Base-by-base conservation (phyloP, 2,797 vertebrate species). In the Galagoides demidoff region DNA sequence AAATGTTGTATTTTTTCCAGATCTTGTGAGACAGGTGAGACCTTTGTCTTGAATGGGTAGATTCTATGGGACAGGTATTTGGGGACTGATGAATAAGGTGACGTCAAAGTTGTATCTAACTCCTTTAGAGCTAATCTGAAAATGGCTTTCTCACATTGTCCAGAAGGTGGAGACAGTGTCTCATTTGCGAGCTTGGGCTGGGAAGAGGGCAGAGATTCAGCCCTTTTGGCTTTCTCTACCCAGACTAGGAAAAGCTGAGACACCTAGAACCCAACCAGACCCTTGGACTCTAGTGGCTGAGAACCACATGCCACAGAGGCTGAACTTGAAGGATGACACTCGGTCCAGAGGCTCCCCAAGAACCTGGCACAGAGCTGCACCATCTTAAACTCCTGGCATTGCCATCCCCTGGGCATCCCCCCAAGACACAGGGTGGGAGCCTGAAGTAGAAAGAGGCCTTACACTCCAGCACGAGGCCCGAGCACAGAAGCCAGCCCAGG, bases 391-490 rank as follows among this genome's bases (percentile, higher is more conserved):
- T 92, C 61, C n/a, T 0, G 9, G 64, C 37, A 70, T 17, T 0
- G 59, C 73, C 68, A 73, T 83, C 92, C 55, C 14, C 23, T 34
- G 55, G 3, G 57, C n/a, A 1, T 14, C 49, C 66, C 74, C 27
- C 52, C 73, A 39, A 63, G 64, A 92, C 27, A 85, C 1, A 52
- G 79, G 92, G 68, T 6, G 6, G 92, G 92, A 95, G 71, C 97
- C 96, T 96, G 78, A 85, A 98, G 96, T 97, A 92, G 96, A 98
- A 97, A 89, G 85, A 92, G 97, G 98, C 98, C 99, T 99, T 99
- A 99, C 99, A 90, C 99, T 99, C 99, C 98, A 99, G 98, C 99
- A 99, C 0, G 98, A 98, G 96, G 99, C 99, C 39, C 98, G 98
- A 98, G 99, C 98, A 78, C 99, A 99, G 98, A 99, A 78, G 96